Conservation (phyloP, 1,140 invertebrate genomes). For the Apis dorsata region DNA sequence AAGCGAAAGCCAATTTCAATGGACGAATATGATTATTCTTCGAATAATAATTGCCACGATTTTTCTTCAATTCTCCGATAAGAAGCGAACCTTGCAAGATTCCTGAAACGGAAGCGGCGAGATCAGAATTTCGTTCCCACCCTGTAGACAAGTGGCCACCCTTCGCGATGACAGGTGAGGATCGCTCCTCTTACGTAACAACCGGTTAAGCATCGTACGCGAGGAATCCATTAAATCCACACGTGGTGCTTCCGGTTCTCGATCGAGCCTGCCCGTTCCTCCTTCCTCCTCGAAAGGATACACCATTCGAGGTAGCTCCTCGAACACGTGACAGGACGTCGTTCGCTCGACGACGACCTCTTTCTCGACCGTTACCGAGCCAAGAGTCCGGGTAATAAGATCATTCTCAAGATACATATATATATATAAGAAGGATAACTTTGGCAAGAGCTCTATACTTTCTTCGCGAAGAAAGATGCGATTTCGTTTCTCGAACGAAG, state of each 20-base stretch:
- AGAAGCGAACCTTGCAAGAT: background rate
- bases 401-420: background rate
- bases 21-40: background rate
- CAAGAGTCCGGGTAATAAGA: background rate
- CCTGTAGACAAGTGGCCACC: constrained; percentile 24
- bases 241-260: constrained; percentile 60
- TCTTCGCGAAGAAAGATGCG: too few relatives aligned
- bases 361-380: background rate
- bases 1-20: constrained; percentile 20
- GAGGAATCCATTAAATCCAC: constrained; percentile 45
- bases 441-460: too few relatives aligned
- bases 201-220: constrained; percentile 41
- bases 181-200: constrained; percentile 24
- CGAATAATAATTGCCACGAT: too few relatives aligned
- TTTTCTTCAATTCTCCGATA: background rate
- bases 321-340: constrained; percentile 70
- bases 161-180: constrained; percentile 17
- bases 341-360: constrained; percentile 29
- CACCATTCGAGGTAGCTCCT: background rate
- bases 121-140: background rate
- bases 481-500: background rate
- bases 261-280: constrained; percentile 13
- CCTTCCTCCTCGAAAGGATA: constrained; percentile 43
- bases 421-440: too few relatives aligned
- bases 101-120: background rate